These are phyloP conservation scores for Pyralis farinalis DNA, from an alignment of 2,888 invertebrate genomes.

Conservation along the genomic window DNA sequence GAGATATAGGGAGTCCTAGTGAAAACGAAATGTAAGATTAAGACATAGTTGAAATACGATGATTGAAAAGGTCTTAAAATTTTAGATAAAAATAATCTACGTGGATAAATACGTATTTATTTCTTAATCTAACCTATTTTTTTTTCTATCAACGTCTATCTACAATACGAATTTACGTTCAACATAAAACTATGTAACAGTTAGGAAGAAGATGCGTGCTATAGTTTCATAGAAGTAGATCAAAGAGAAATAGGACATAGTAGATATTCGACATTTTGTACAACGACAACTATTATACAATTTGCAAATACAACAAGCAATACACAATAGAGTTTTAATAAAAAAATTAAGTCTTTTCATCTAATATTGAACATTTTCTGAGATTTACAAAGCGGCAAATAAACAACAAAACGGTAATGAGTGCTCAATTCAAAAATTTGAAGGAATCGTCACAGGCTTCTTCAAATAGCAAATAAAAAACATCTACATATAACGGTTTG, in stretches of 20 bases:
- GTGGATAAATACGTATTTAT: neutral
- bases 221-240: constrained; percentile 8
- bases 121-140: constrained; percentile 14
- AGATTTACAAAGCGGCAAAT: constrained; percentile 45
- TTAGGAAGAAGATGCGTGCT: constrained; percentile 16
- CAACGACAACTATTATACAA: constrained; percentile 14
- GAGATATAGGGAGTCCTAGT: neutral
- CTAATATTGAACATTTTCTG: neutral
- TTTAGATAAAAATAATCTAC: neutral
- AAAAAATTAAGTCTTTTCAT: neutral
- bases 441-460: constrained; percentile 59
- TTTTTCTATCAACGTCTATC: constrained; percentile 4
- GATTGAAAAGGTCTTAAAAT: no score
- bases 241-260: constrained; percentile 10
- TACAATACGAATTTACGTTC: constrained; percentile 9
- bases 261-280: constrained; percentile 8
- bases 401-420: constrained; percentile 45
- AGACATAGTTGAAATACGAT: neutral
- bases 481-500: constrained; percentile 15
- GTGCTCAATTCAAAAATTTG: constrained; percentile 72
- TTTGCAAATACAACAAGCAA: constrained; percentile 17
- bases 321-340: constrained; percentile 6
- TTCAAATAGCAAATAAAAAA: constrained; percentile 44
- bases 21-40: neutral
- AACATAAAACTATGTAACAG: constrained; percentile 13